Percentiles rank a stretch among this genome's conserved stretches.
phyloP scores from a whole-genome alignment of 2,113 vertebrate species.

The Dryoscopus gambensis region DNA sequence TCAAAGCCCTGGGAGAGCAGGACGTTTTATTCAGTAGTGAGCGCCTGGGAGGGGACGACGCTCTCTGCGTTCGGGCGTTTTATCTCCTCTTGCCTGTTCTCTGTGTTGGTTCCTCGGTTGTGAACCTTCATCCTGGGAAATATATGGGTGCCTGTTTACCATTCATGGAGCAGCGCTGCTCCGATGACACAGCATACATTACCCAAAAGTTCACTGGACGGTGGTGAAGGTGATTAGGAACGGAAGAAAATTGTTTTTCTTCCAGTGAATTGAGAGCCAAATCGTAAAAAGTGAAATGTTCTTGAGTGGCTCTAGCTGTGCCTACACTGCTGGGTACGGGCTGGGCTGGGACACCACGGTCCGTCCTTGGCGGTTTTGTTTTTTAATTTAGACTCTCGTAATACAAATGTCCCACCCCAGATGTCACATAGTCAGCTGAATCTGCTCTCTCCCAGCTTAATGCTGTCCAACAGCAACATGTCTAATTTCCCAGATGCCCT shows the following conservation, averaged over 20 bases:
- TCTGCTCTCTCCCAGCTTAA: not conserved
- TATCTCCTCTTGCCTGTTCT: not conserved
- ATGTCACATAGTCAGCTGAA: not conserved
- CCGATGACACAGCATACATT: slow-evolving; percentile 9
- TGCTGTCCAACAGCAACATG: not conserved
- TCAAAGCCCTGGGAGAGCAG: not conserved
- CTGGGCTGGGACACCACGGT: not conserved
- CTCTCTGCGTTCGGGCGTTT: not conserved
- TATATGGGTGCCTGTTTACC: not conserved
- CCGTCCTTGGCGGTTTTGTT: fast-evolving
- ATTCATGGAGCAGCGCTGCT: not conserved
- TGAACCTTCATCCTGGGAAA: not conserved
- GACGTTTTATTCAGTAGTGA: fast-evolving
- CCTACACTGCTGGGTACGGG: fast-evolving
- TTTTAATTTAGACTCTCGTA: not conserved
- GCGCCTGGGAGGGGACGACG: fast-evolving
- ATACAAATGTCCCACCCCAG: not conserved
- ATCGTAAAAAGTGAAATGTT: not conserved
- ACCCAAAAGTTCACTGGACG: slow-evolving; percentile 22
- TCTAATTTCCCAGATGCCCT: not conserved
- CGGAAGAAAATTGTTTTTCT: not conserved
- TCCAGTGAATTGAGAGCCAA: not conserved
- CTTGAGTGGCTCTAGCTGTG: not conserved
- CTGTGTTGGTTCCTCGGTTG: not conserved
- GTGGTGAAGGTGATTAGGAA: not conserved